phyloP scores from a whole-genome alignment of 1,140 invertebrate species.

The Protaetia brevitarsis region DNA sequence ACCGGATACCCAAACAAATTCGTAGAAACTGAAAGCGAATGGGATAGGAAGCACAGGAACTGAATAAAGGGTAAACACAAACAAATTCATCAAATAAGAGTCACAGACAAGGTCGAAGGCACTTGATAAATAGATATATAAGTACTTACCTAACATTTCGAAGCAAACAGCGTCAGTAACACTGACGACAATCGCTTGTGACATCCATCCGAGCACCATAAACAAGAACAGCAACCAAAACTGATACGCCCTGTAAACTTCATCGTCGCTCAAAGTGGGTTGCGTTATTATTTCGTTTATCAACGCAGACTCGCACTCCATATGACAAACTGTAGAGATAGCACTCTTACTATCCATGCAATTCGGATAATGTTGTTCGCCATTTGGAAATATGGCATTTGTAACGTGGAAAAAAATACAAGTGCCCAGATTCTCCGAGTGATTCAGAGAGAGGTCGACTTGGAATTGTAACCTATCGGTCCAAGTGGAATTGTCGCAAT shows the following conservation, averaged over 20 bases:
- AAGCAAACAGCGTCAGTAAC: slow-evolving; percentile 83
- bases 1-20: too few species aligned
- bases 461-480: slow-evolving; percentile 47
- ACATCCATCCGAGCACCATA: slow-evolving; percentile 71
- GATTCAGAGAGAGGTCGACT: slow-evolving; percentile 41
- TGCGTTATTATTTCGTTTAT: slow-evolving; percentile 46
- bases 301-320: slow-evolving; percentile 51
- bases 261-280: slow-evolving; percentile 43
- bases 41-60: too few species aligned
- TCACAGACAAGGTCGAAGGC: too few species aligned
- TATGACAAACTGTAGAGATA: slow-evolving; percentile 49
- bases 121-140: too few species aligned
- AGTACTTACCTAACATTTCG: slow-evolving; percentile 65
- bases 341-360: not conserved
- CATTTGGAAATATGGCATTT: slow-evolving; percentile 24
- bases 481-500: slow-evolving; percentile 38
- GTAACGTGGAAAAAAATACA: slow-evolving; percentile 47
- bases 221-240: slow-evolving; percentile 70
- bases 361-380: not conserved
- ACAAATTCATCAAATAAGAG: too few species aligned
- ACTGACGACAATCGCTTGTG: slow-evolving; percentile 78
- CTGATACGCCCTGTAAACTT: slow-evolving; percentile 53
- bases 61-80: too few species aligned
- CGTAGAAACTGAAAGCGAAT: too few species aligned
- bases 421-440: slow-evolving; percentile 28